Evolutionary conservation across 2,797 vertebrate genomes (phyloP), one percentile per base, ranked within the genome.

Genomic region (Mareca penelope): DNA sequence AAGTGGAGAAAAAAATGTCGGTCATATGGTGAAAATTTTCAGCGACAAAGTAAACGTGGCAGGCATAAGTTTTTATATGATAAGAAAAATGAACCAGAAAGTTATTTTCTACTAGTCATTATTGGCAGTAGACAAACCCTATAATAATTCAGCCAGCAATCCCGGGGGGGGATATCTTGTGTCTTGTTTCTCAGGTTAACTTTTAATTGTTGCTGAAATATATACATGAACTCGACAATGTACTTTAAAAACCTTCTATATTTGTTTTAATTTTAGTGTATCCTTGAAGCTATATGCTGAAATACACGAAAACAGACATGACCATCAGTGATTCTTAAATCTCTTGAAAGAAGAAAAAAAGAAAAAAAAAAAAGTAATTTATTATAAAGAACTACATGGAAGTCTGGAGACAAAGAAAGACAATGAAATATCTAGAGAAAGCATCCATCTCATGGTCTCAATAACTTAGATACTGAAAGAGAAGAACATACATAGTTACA

Each of bases 41-140:
- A 59, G 1, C 4, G 33, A 48, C 55, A 42, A 80, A 77, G 11
- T 0, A 3, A 77, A 55, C 10, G 13, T 0, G 3, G 15, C 48
- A 33, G 23, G 24, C 28, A 1, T 23, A 24, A 50, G 48, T 24
- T 50, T 50, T 24, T 50, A 24, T 24, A 29, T 9, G 7, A 42
- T 4, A 60, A 18, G 35, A 64, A 61, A 50, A 77, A 87, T 56
- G 23, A 61, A 21, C 48, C 37, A 78, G 56, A 19, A 57, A 65
- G 28, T 8, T 31, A 70, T 60, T 75, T 88, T 64, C 35, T 50
- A 52, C 23, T n/a, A 77, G 50, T 39, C 12, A 18, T 46, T 44
- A 55, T 9, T 77, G 69, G 63, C 1, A 1, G 57, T 12, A 71
- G 31, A 71, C 26, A 67, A 64, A 44, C 29, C 4, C 56, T 50